phyloP scores from a whole-genome alignment of 2,113 vertebrate genomes.

The Limnothrissa miodon region DNA sequence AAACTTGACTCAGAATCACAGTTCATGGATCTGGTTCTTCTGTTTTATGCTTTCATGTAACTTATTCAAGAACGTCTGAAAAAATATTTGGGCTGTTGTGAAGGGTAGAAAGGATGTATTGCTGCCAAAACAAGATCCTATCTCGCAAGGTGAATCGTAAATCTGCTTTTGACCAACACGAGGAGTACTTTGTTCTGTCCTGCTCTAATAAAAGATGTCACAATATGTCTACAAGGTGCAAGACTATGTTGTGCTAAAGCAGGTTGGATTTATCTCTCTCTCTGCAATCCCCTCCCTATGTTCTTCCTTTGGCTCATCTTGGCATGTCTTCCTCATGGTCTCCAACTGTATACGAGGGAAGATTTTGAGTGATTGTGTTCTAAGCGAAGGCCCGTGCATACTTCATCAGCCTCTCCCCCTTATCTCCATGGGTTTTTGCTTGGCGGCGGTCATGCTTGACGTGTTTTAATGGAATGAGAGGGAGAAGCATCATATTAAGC shows the following conservation, averaged over 20 bases:
- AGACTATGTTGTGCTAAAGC: not conserved
- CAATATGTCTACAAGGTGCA: not conserved
- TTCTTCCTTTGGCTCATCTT: not conserved
- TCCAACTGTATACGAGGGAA: not conserved
- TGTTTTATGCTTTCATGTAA: not conserved
- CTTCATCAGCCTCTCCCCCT: not conserved
- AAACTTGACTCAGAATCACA: not conserved
- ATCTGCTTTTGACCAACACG: not conserved
- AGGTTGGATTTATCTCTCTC: not conserved
- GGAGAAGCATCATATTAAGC: not conserved
- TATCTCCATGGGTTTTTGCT: not conserved
- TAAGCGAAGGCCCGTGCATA: too few species aligned
- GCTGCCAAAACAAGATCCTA: constrained; percentile 1
- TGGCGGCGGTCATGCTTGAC: not conserved
- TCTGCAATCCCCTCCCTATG: not conserved
- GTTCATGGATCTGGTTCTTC: not conserved
- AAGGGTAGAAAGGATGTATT: not conserved
- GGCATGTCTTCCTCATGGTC: not conserved
- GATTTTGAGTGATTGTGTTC: not conserved
- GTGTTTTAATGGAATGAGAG: not conserved
- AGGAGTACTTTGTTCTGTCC: not conserved
- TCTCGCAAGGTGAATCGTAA: not conserved
- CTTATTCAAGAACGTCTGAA: not conserved
- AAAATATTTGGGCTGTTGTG: not conserved
- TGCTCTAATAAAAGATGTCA: not conserved